A percentile compares a stretch with the other conserved stretches of the same genome.
These are phyloP conservation scores for Acipenser oxyrinchus DNA, from an alignment of 2,797 vertebrate species.

Conservation along the genomic window DNA sequence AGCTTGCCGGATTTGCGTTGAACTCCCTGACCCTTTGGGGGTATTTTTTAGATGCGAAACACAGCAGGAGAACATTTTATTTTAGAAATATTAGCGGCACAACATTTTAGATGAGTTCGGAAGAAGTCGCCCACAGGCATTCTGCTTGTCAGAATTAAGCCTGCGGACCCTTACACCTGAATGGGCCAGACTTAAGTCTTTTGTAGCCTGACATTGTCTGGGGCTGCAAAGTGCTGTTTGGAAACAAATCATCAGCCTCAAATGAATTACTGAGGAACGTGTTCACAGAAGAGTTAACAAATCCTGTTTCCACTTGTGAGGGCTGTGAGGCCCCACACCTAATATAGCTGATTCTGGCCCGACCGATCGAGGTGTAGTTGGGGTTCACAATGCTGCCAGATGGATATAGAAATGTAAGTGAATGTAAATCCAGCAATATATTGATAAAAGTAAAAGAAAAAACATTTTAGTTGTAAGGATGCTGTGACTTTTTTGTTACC, in stretches of 20 bases:
- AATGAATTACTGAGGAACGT: neutral
- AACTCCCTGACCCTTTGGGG: conserved; percentile 57
- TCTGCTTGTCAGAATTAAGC: neutral
- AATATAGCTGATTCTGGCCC: no score
- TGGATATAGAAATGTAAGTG: no score
- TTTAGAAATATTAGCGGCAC: conserved; percentile 29
- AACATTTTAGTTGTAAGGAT: no score
- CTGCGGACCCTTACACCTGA: neutral
- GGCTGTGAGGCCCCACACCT: no score
- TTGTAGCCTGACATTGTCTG: neutral
- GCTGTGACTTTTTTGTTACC: no score
- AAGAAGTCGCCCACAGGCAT: neutral
- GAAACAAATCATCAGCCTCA: neutral
- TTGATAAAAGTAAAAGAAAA: no score
- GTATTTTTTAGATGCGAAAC: conserved; percentile 44
- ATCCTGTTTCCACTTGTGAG: no score
- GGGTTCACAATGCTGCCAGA: no score
- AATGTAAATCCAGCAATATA: no score
- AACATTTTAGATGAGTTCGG: neutral
- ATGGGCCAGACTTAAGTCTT: neutral
- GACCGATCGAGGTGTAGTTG: no score
- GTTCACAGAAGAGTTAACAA: no score
- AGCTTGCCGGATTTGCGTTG: conserved; percentile 54
- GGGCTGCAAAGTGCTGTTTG: neutral
- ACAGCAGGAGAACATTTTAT: conserved; percentile 36